Evolutionary conservation across 2,113 vertebrate genomes (phyloP).

Genomic region (Pedionomus torquatus): DNA sequence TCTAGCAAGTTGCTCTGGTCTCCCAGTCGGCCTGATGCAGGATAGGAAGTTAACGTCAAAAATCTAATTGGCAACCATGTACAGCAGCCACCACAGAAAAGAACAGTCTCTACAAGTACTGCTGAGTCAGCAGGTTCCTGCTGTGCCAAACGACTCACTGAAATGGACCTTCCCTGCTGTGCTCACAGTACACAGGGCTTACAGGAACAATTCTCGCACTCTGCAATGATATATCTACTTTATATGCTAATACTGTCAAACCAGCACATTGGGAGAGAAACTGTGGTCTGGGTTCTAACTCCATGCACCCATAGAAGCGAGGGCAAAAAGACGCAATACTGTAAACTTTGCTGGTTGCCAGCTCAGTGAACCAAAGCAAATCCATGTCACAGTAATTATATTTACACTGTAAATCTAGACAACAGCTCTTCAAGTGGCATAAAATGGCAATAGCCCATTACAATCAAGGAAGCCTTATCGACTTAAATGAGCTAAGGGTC

Average conservation of each 20-base stretch:
- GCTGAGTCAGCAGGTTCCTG: neutral
- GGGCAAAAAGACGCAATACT: neutral
- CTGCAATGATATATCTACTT: neutral
- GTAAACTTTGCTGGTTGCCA: constrained; percentile 24
- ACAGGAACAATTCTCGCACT: rapidly evolving
- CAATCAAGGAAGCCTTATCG: neutral
- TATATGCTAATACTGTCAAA: neutral
- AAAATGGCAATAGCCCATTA: constrained; percentile 26
- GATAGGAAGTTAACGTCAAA: neutral
- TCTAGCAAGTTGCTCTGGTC: neutral
- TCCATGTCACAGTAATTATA: constrained; percentile 42
- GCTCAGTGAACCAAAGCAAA: constrained; percentile 46
- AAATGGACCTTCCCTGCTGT: neutral
- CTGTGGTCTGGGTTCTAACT: neutral
- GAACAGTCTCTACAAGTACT: neutral
- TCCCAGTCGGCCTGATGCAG: neutral
- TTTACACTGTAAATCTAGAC: constrained; percentile 26
- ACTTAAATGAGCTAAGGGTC: constrained; percentile 8
- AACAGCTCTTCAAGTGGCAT: constrained; percentile 37
- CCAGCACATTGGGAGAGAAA: neutral
- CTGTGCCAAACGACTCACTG: neutral
- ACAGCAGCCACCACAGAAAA: neutral
- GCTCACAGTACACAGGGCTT: rapidly evolving
- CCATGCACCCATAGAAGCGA: neutral
- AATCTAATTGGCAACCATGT: neutral